These are phyloP conservation scores for Trisateles emortualis DNA, from an alignment of 2,888 invertebrate genomes.

Conservation along the genomic window DNA sequence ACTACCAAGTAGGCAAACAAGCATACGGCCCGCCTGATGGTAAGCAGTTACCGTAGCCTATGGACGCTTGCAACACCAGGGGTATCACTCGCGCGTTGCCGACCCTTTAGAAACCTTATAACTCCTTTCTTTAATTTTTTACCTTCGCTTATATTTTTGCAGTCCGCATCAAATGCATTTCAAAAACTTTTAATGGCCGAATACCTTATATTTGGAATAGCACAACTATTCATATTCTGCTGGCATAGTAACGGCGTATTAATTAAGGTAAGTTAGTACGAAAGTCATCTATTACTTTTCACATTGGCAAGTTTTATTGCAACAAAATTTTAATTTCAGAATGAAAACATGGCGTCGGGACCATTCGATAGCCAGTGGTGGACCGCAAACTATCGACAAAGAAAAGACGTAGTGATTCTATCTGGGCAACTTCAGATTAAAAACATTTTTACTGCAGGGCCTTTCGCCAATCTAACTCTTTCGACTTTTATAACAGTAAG, in stretches of 20 bases:
- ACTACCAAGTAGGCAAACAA: no score
- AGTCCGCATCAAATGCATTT: slow-evolving; percentile 66
- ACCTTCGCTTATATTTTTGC: slow-evolving; percentile 28
- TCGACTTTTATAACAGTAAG: slow-evolving; percentile 72
- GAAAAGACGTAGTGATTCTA: slow-evolving; percentile 59
- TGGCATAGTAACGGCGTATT: slow-evolving; percentile 78
- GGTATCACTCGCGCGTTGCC: no score
- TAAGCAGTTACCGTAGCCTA: no score
- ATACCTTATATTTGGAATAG: slow-evolving; percentile 74
- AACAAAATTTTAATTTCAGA: slow-evolving; percentile 54
- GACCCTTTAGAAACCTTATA: no score
- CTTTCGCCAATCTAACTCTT: slow-evolving; percentile 72
- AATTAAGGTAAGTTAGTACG: slow-evolving; percentile 67
- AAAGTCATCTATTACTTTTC: no score
- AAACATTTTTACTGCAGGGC: slow-evolving; percentile 73
- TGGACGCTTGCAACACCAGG: no score
- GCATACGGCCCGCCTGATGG: no score
- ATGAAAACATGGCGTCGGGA: slow-evolving; percentile 61
- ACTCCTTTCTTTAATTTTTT: no score
- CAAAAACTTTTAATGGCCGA: slow-evolving; percentile 74
- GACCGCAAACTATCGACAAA: slow-evolving; percentile 53
- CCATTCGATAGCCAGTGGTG: slow-evolving; percentile 78
- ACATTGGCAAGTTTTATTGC: no score
- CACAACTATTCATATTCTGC: slow-evolving; percentile 75
- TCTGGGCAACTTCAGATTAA: slow-evolving; percentile 66